Evolutionary conservation across 2,797 vertebrate genomes (phyloP).

Genomic region (Oreortyx pictus): DNA sequence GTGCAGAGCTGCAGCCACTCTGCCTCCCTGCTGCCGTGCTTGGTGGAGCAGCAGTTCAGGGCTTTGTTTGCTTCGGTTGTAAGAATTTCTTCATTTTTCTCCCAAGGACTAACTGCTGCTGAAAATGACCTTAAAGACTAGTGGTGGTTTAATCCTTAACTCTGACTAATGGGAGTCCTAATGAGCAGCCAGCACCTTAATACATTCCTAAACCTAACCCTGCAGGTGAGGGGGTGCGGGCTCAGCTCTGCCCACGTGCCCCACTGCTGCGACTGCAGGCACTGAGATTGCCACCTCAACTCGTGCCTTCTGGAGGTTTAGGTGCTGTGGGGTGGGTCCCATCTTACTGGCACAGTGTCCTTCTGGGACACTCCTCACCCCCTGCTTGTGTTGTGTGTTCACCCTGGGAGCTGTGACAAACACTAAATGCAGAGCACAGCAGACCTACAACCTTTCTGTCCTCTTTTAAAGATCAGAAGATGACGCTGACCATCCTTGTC

Average conservation of each 20-base stretch:
- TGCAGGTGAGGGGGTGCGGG: background rate
- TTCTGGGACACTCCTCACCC: background rate
- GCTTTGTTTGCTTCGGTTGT: background rate
- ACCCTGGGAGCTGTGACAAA: background rate
- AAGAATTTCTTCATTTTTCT: background rate
- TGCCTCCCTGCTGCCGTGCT: background rate
- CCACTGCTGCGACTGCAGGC: background rate
- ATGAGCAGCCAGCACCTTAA: background rate
- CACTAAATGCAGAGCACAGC: background rate
- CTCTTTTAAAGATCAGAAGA: background rate
- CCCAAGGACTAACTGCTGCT: background rate
- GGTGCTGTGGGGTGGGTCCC: rapidly evolving
- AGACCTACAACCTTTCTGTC: background rate
- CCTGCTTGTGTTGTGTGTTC: rapidly evolving
- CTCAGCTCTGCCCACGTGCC: rapidly evolving
- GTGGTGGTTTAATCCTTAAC: conserved; percentile 54
- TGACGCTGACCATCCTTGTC: background rate
- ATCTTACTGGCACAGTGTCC: background rate
- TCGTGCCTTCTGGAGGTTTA: background rate
- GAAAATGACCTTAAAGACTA: conserved; percentile 2
- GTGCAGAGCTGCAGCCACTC: background rate
- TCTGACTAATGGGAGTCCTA: background rate
- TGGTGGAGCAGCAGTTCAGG: background rate
- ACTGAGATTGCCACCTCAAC: background rate
- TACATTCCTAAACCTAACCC: background rate